Conservation (phyloP, 2,888 invertebrate species). For the Epinotia ramella region DNA sequence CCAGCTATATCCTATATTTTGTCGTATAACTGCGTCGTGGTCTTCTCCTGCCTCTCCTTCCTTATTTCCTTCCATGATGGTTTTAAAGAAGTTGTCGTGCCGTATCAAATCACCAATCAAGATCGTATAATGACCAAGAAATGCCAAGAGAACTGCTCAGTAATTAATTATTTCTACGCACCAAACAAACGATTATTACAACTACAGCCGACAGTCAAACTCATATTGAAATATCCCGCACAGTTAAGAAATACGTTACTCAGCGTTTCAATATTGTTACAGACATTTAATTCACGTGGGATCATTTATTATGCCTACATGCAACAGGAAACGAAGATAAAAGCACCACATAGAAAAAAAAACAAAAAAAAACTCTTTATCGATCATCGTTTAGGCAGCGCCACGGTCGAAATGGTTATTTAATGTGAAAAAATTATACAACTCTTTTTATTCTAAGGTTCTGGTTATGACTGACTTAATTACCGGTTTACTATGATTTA, state of each 20-base stretch:
- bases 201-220: conserved; percentile 9
- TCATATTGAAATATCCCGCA: conserved; percentile 25
- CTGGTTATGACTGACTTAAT: conserved; percentile 84
- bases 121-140: background rate
- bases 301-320: conserved; percentile 54
- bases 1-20: no score
- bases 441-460: conserved; percentile 78
- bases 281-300: conserved; percentile 51
- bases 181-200: conserved; percentile 30
- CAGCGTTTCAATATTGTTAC: conserved; percentile 54
- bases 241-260: conserved; percentile 42
- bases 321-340: conserved; percentile 55
- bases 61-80: no score
- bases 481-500: conserved; percentile 85
- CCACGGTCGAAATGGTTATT: conserved; percentile 75
- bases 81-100: no score
- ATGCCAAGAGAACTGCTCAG: background rate
- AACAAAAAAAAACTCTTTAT: conserved; percentile 61
- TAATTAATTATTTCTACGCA: conserved; percentile 23
- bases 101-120: no score
- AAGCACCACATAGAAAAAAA: conserved; percentile 24
- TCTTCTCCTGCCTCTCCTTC: no score
- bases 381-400: conserved; percentile 73
- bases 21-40: no score
- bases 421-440: conserved; percentile 82